phyloP scores from a whole-genome alignment of 2,888 invertebrate species.

The Cephus pygmeus region DNA sequence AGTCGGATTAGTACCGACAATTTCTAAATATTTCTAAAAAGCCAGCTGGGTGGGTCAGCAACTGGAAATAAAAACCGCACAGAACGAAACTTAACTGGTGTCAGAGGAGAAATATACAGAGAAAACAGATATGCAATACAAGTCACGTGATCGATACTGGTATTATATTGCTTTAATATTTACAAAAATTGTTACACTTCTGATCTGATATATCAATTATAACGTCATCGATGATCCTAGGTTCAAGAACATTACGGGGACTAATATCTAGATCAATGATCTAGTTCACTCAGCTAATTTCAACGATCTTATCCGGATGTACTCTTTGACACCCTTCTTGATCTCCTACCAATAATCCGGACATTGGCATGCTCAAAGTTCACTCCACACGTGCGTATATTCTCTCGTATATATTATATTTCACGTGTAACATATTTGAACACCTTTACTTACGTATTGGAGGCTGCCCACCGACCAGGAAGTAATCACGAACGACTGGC shows the following conservation, averaged over 20 bases:
- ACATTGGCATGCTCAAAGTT: not conserved
- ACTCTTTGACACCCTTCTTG: not conserved
- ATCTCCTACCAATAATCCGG: not conserved
- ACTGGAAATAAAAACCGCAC: not conserved
- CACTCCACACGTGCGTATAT: not conserved
- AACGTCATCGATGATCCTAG: not conserved
- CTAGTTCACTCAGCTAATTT: not conserved
- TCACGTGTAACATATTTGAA: not conserved
- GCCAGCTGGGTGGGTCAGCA: not conserved
- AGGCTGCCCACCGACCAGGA: slow-evolving; percentile 48
- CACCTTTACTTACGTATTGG: not conserved
- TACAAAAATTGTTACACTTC: not conserved
- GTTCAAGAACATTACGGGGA: not conserved
- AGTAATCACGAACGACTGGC: slow-evolving; percentile 50
- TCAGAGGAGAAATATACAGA: not conserved
- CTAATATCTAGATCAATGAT: not conserved
- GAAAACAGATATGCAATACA: not conserved
- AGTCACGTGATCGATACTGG: not conserved
- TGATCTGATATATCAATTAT: not conserved
- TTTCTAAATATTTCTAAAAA: not conserved
- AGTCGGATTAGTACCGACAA: not conserved
- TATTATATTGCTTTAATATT: not conserved
- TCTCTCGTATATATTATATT: not conserved
- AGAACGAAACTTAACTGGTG: not conserved
- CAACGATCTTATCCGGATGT: not conserved